Evolutionary conservation across 2,113 vertebrate species (phyloP).

Genomic region (Centrocercus urophasianus): DNA sequence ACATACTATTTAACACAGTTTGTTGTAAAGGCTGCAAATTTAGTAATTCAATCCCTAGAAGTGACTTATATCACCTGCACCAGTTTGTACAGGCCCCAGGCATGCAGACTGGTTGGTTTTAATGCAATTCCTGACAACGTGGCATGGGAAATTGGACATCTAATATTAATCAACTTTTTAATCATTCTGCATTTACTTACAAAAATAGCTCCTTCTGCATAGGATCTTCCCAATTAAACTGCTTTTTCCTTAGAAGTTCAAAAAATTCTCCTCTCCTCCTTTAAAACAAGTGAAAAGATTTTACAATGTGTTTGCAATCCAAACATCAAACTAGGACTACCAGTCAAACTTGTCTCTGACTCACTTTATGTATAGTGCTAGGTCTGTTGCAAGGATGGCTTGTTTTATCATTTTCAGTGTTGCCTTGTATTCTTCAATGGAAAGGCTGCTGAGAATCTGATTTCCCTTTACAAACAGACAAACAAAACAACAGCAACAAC

Average conservation of each 20-base stretch:
- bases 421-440: constrained; percentile 93
- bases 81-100: background rate
- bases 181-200: constrained; percentile 78
- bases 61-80: background rate
- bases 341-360: constrained; percentile 57
- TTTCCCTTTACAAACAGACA: constrained; percentile 83
- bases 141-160: background rate
- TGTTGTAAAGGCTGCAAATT: background rate
- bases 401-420: constrained; percentile 96
- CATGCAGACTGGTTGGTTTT: background rate
- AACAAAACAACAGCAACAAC: background rate
- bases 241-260: constrained; percentile 91
- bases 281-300: constrained; percentile 60
- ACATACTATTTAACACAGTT: background rate
- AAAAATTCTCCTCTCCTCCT: constrained; percentile 93
- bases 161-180: background rate
- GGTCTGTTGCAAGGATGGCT: constrained; percentile 95
- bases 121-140: background rate
- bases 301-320: background rate
- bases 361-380: constrained; percentile 96
- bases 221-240: constrained; percentile 90
- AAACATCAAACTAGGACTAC: background rate
- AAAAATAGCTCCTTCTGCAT: constrained; percentile 91
- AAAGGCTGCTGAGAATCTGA: constrained; percentile 94
- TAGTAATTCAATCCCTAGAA: background rate